Evolutionary conservation across 2,888 invertebrate species (phyloP).

Genomic region (Oxycera nigricornis): DNA sequence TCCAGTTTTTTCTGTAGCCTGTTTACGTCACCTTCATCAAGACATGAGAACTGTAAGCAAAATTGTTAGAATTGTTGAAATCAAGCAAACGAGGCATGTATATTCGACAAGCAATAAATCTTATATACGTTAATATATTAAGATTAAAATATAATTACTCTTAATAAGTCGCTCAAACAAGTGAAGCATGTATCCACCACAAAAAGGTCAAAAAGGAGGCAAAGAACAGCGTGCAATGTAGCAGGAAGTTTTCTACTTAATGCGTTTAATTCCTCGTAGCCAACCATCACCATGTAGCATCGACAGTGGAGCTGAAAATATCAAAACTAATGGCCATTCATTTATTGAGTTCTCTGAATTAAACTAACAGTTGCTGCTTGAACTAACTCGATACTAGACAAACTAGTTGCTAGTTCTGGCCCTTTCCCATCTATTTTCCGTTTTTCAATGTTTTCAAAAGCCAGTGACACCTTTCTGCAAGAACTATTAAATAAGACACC

Average conservation of each 20-base stretch:
- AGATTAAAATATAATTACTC: constrained; percentile 68
- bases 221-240: constrained; percentile 69
- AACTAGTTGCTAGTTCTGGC: constrained; percentile 87
- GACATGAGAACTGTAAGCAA: constrained; percentile 50
- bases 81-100: not conserved
- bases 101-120: too few relatives aligned
- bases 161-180: constrained; percentile 78
- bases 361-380: constrained; percentile 79
- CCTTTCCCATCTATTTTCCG: constrained; percentile 70
- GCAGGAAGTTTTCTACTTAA: constrained; percentile 65
- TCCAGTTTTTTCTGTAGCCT: constrained; percentile 74
- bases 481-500: not conserved
- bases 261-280: constrained; percentile 67
- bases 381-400: constrained; percentile 81
- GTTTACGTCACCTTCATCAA: constrained; percentile 52
- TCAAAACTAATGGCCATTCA: not conserved
- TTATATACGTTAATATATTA: too few relatives aligned
- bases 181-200: constrained; percentile 77
- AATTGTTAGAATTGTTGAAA: not conserved
- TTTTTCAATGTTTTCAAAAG: constrained; percentile 74
- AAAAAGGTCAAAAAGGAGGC: constrained; percentile 79
- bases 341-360: not conserved
- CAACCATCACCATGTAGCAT: constrained; percentile 77
- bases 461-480: constrained; percentile 74
- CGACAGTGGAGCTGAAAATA: constrained; percentile 80